A percentile compares a stretch with the other conserved stretches of the same genome.
Evolutionary conservation across 2,113 vertebrate genomes (phyloP).

Genomic region (Erythrolamprus reginae): DNA sequence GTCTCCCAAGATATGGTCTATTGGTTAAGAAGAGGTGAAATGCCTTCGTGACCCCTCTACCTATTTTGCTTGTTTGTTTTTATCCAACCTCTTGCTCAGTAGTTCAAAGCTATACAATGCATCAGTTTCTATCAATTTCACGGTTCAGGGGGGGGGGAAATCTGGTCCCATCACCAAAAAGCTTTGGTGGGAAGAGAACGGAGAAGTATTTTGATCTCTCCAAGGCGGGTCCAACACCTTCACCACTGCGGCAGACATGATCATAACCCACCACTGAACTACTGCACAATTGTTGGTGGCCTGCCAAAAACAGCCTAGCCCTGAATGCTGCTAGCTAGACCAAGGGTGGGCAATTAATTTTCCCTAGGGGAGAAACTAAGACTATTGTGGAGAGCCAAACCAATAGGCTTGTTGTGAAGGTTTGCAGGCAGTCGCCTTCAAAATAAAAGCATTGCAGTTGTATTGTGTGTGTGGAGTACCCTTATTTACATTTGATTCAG

Average conservation of each 20-base stretch:
- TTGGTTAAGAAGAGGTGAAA: neutral
- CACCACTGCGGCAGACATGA: neutral
- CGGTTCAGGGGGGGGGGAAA: too few relatives aligned
- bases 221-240: neutral
- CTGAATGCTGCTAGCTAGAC: neutral
- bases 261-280: neutral
- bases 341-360: neutral
- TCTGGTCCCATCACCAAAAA: neutral
- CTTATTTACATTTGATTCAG: neutral
- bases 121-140: neutral
- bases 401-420: neutral
- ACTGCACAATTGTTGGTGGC: neutral
- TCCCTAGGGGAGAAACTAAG: neutral
- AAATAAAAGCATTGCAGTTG: neutral
- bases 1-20: neutral
- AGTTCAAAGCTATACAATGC: neutral
- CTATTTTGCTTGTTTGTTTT: neutral
- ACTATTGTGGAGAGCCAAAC: neutral
- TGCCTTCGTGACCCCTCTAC: neutral
- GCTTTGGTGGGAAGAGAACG: neutral
- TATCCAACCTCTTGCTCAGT: neutral
- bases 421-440: neutral
- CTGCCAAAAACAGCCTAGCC: neutral
- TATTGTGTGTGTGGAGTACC: neutral
- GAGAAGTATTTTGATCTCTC: neutral